Evolutionary conservation across 1,140 invertebrate genomes (phyloP).

Genomic region (Hyposmocoma kahamanoa): DNA sequence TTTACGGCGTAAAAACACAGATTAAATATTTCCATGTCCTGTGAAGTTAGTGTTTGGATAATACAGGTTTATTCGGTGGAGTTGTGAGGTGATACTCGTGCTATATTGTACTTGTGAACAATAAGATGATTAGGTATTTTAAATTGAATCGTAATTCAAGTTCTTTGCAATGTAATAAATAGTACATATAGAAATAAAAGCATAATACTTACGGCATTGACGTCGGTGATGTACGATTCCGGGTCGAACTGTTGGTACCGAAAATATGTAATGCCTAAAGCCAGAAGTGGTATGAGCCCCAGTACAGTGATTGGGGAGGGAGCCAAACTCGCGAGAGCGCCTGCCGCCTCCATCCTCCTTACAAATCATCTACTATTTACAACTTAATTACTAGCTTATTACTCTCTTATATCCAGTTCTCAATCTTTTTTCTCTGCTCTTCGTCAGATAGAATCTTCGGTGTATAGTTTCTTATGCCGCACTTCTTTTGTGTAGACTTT

Average conservation of each 20-base stretch:
- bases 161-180: no score
- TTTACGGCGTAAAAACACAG: no score
- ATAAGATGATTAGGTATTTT: no score
- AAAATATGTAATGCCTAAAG: constrained; percentile 86
- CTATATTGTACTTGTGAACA: no score
- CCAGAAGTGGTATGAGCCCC: constrained; percentile 84
- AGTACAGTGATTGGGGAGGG: constrained; percentile 74
- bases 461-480: constrained; percentile 79
- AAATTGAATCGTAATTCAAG: no score
- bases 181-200: no score
- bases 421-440: constrained; percentile 58
- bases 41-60: no score
- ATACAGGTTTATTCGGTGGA: no score
- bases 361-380: constrained; percentile 60
- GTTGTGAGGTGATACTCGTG: no score
- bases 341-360: constrained; percentile 62
- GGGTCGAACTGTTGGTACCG: constrained; percentile 87
- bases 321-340: constrained; percentile 63
- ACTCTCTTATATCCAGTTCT: constrained; percentile 59
- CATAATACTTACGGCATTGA: constrained; percentile 76
- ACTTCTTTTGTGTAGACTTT: constrained; percentile 57
- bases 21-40: no score
- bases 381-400: constrained; percentile 52
- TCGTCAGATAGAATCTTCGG: constrained; percentile 76
- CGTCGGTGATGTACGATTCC: constrained; percentile 83